Evolutionary conservation across 2,888 invertebrate genomes (phyloP).

Genomic region (Bellardia pandia): DNA sequence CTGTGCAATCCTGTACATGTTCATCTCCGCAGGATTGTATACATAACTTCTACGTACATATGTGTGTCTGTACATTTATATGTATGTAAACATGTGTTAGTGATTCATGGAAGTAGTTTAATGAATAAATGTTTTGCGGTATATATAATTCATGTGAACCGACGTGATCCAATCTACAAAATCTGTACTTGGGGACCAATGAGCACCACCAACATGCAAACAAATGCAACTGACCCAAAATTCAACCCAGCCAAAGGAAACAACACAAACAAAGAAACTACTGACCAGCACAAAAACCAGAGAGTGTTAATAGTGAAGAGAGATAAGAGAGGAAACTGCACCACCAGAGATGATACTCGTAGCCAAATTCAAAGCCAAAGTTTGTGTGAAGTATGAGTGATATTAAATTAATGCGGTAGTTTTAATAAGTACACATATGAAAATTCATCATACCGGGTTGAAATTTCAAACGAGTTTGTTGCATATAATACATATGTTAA

Average conservation of each 20-base stretch:
- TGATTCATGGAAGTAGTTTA: slow-evolving; percentile 76
- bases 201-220: slow-evolving; percentile 50
- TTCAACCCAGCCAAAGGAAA: slow-evolving; percentile 38
- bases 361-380: slow-evolving; percentile 32
- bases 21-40: slow-evolving; percentile 29
- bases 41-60: slow-evolving; percentile 22
- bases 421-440: slow-evolving; percentile 67
- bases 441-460: slow-evolving; percentile 59
- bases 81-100: slow-evolving; percentile 59
- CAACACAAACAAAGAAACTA: background rate
- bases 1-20: slow-evolving; percentile 58
- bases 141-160: slow-evolving; percentile 73
- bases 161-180: slow-evolving; percentile 76
- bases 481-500: slow-evolving; percentile 62
- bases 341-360: slow-evolving; percentile 29
- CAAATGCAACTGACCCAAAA: slow-evolving; percentile 66
- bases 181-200: slow-evolving; percentile 75
- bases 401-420: slow-evolving; percentile 73
- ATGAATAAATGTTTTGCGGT: slow-evolving; percentile 77
- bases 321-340: background rate
- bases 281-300: slow-evolving; percentile 13
- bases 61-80: slow-evolving; percentile 23
- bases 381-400: slow-evolving; percentile 55
- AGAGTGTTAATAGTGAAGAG: slow-evolving; percentile 8
- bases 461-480: slow-evolving; percentile 58